phyloP scores from a whole-genome alignment of 2,113 vertebrate species.

The Pedetes capensis region DNA sequence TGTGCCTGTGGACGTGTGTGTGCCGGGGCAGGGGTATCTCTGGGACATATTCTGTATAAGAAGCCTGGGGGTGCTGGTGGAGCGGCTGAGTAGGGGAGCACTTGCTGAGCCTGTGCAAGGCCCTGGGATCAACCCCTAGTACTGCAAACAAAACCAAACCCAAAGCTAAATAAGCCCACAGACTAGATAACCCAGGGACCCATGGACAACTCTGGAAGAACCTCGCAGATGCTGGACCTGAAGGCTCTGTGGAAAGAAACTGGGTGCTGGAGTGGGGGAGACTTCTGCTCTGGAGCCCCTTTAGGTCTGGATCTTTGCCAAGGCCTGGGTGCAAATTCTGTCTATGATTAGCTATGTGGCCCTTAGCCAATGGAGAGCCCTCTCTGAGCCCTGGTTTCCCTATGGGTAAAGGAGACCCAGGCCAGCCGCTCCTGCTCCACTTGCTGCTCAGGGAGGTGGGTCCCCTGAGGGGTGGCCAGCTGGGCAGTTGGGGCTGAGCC shows the following conservation, averaged over 20 bases:
- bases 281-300: neutral
- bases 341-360: neutral
- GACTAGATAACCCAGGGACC: too few relatives aligned
- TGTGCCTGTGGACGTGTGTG: rapidly evolving
- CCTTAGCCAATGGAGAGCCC: neutral
- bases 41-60: too few relatives aligned
- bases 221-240: neutral
- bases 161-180: too few relatives aligned
- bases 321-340: neutral
- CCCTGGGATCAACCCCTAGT: too few relatives aligned
- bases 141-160: too few relatives aligned
- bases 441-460: neutral
- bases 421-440: neutral
- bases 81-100: too few relatives aligned
- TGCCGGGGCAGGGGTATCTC: neutral
- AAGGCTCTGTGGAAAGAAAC: neutral
- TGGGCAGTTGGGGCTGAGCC: slow-evolving; percentile 4
- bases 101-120: too few relatives aligned
- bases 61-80: too few relatives aligned
- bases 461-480: neutral
- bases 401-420: rapidly evolving
- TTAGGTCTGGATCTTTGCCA: neutral
- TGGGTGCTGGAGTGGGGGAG: neutral
- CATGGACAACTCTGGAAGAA: neutral
- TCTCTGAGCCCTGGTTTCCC: neutral